Evolutionary conservation across 1,140 invertebrate species (phyloP).

Genomic region (Ostrea edulis): DNA sequence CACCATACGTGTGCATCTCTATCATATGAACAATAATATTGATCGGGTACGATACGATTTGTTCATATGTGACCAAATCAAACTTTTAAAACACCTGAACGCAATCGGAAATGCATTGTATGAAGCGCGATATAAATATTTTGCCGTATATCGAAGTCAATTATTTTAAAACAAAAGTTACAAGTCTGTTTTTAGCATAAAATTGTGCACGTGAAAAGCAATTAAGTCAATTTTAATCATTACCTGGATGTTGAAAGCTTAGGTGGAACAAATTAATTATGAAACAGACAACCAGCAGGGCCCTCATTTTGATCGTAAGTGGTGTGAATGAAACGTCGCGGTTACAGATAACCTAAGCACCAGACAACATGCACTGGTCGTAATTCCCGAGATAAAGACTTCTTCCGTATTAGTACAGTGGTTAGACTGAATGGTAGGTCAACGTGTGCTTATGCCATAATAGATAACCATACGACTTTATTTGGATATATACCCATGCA

Average conservation of each 20-base stretch:
- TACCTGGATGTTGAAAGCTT: slow-evolving; percentile 6
- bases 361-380: neutral
- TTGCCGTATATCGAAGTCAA: too few species aligned
- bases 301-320: neutral
- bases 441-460: neutral
- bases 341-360: neutral
- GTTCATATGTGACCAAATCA: too few species aligned
- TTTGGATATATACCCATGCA: too few species aligned
- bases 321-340: neutral
- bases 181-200: neutral
- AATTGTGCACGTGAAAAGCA: neutral
- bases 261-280: neutral
- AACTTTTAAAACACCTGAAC: too few species aligned
- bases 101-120: too few species aligned
- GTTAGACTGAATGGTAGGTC: neutral
- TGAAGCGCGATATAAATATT: too few species aligned
- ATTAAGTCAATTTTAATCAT: neutral
- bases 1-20: too few species aligned
- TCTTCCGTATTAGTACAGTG: neutral
- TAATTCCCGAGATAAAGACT: neutral
- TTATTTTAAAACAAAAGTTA: too few species aligned
- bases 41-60: too few species aligned
- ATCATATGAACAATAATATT: too few species aligned
- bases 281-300: neutral
- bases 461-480: too few species aligned